Evolutionary conservation across 2,113 vertebrate genomes (phyloP).

Genomic region (Carassius carassius): DNA sequence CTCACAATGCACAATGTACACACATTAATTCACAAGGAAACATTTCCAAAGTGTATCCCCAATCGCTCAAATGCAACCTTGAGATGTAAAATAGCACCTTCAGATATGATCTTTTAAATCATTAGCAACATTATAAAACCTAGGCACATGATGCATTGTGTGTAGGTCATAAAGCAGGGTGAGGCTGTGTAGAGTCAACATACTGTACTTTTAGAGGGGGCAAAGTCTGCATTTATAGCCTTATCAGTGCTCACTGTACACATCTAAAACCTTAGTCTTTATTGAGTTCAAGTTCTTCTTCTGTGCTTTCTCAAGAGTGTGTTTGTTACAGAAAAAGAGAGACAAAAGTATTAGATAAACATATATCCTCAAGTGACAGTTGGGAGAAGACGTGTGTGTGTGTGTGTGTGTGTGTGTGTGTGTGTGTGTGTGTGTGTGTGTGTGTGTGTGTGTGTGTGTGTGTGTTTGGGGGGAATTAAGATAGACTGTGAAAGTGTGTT

Average conservation of each 20-base stretch:
- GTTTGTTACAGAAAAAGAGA: background rate
- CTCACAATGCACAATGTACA: background rate
- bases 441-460: background rate
- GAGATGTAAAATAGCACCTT: conserved; percentile 29
- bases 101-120: conserved; percentile 37
- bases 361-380: background rate
- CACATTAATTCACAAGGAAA: background rate
- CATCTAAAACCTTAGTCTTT: background rate
- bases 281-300: background rate
- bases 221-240: conserved; percentile 48
- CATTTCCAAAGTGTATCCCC: background rate
- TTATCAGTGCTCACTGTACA: conserved; percentile 10
- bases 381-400: background rate
- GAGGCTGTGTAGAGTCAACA: conserved; percentile 52
- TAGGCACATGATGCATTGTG: conserved; percentile 41
- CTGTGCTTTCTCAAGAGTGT: background rate
- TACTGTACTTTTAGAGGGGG: conserved; percentile 30
- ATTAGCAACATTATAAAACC: conserved; percentile 50
- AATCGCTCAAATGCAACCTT: conserved; percentile 27
- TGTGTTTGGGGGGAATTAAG: background rate
- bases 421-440: background rate
- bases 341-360: background rate
- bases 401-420: background rate
- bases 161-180: conserved; percentile 52
- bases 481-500: background rate